These are phyloP conservation scores for Matsumurasca onukii DNA, from an alignment of 1,140 invertebrate species.

Conservation along the genomic window DNA sequence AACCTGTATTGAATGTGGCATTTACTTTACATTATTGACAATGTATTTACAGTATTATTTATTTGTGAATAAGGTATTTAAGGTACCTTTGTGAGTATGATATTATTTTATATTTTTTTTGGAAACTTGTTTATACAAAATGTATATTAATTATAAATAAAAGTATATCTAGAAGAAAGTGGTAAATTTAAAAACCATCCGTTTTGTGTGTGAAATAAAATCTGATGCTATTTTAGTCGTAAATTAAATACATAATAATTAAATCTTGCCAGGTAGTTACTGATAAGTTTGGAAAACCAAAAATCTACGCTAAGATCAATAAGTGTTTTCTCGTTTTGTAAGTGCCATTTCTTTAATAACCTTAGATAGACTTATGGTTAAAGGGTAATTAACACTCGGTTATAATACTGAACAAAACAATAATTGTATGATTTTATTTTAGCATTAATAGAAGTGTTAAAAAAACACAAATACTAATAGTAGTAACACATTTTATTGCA, in stretches of 20 bases:
- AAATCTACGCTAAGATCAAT: conserved; percentile 3
- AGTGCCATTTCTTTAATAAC: conserved; percentile 26
- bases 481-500: conserved; percentile 22
- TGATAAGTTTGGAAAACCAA: conserved; percentile 1
- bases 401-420: conserved; percentile 18
- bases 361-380: conserved; percentile 20
- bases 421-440: conserved; percentile 17
- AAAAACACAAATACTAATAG: conserved; percentile 25
- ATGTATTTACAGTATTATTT: conserved; percentile 24
- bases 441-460: conserved; percentile 19
- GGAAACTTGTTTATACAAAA: conserved; percentile 6
- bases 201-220: background rate
- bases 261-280: conserved; percentile 13
- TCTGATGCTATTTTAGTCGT: background rate
- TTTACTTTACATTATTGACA: background rate
- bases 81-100: background rate
- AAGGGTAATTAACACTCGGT: conserved; percentile 27
- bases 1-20: background rate
- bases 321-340: conserved; percentile 15
- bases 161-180: background rate
- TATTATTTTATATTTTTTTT: conserved; percentile 17
- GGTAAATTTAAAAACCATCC: background rate
- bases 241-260: background rate
- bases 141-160: conserved; percentile 19
- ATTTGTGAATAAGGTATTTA: conserved; percentile 14